phyloP scores from a whole-genome alignment of 2,113 vertebrate genomes.

The Neogale vison region DNA sequence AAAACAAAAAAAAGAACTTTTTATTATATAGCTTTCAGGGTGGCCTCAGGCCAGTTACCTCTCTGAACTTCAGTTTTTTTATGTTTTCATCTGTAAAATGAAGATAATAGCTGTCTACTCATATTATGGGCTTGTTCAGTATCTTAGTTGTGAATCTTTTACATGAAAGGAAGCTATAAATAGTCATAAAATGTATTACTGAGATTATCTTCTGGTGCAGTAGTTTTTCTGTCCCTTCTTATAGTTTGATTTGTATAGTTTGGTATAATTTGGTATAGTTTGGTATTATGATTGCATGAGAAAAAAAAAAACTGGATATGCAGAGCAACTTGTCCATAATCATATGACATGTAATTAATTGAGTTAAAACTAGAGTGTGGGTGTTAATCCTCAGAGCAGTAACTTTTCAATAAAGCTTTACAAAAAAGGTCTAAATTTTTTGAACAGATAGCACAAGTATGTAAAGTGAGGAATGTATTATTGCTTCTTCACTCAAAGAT shows the following conservation, averaged over 20 bases:
- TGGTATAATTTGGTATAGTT: not conserved
- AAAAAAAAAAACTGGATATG: conserved; percentile 32
- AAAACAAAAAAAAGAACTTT: not conserved
- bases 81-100: conserved; percentile 1
- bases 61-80: conserved; percentile 9
- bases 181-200: conserved; percentile 30
- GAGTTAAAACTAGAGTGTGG: conserved; percentile 33
- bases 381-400: conserved; percentile 32
- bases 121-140: conserved; percentile 4
- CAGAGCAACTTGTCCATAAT: conserved; percentile 34
- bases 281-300: not conserved
- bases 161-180: conserved; percentile 44
- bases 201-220: not conserved
- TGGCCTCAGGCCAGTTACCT: not conserved
- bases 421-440: not conserved
- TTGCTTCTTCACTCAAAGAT: conserved; percentile 26
- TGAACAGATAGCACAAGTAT: conserved; percentile 31
- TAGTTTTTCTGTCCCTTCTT: conserved; percentile 1
- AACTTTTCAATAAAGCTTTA: conserved; percentile 39
- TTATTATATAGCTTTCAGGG: not conserved
- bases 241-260: not conserved
- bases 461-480: not conserved
- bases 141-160: conserved; percentile 20
- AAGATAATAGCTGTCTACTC: not conserved
- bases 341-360: not conserved